These are phyloP conservation scores for Catocala sponsa DNA, from an alignment of 2,888 invertebrate genomes.

Conservation along the genomic window DNA sequence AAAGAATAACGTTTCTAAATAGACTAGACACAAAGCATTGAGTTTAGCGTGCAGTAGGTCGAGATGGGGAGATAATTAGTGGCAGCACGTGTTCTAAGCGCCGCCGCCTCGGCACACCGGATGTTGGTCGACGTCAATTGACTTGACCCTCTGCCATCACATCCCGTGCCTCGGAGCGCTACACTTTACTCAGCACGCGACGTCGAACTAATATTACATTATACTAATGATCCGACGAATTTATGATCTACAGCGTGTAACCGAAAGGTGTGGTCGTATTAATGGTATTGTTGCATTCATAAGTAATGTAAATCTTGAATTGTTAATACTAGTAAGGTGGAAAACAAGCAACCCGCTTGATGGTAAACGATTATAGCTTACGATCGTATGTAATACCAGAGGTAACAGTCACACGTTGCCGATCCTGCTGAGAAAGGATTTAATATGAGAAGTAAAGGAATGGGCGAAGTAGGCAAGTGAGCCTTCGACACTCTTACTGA, in stretches of 20 bases:
- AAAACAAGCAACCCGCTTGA: too few relatives aligned
- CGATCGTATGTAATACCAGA: too few relatives aligned
- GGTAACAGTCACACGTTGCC: too few relatives aligned
- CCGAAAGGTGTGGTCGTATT: too few relatives aligned
- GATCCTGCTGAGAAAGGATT: too few relatives aligned
- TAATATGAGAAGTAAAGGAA: too few relatives aligned
- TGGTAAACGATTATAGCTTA: too few relatives aligned
- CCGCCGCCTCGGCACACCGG: constrained; percentile 71
- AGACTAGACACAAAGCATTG: constrained; percentile 18
- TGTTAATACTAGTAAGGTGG: too few relatives aligned
- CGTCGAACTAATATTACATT: constrained; percentile 47
- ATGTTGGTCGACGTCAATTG: constrained; percentile 83
- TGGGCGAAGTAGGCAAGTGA: too few relatives aligned
- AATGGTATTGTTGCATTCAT: too few relatives aligned
- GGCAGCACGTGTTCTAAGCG: constrained; percentile 71
- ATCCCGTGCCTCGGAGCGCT: constrained; percentile 71
- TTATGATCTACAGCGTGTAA: constrained; percentile 17
- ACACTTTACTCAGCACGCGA: constrained; percentile 64
- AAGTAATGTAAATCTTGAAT: too few relatives aligned
- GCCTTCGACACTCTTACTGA: too few relatives aligned
- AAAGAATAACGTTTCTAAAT: constrained; percentile 10
- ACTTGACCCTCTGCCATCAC: constrained; percentile 82
- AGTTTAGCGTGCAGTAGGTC: constrained; percentile 34
- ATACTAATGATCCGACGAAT: constrained; percentile 37
- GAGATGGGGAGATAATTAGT: constrained; percentile 59